phyloP scores from a whole-genome alignment of 2,113 vertebrate genomes.

The Sturnira hondurensis region DNA sequence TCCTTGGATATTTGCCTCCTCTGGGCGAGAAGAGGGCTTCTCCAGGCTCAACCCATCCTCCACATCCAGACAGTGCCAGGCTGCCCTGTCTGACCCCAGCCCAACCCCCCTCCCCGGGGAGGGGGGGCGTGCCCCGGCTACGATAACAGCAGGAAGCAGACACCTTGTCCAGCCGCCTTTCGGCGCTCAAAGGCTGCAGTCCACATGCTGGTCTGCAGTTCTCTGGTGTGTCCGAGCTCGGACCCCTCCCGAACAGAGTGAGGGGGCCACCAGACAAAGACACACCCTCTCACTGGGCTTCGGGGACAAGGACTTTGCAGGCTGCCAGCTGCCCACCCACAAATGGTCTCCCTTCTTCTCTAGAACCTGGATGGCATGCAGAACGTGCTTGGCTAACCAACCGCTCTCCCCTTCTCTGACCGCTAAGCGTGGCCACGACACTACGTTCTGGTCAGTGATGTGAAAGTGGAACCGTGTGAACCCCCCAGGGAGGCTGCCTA shows the following conservation, averaged over 20 bases:
- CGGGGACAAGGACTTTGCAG: background rate
- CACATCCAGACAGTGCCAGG: background rate
- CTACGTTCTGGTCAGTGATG: background rate
- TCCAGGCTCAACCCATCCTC: background rate
- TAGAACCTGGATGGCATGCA: background rate
- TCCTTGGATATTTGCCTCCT: background rate
- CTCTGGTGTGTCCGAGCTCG: background rate
- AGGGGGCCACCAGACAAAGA: background rate
- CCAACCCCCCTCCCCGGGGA: no score
- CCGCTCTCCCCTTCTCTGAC: background rate
- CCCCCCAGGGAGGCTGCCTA: background rate
- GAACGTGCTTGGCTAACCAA: no score
- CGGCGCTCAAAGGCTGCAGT: accelerated
- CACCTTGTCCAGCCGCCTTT: background rate
- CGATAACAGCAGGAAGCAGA: no score
- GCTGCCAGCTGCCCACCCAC: background rate
- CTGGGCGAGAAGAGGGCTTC: background rate
- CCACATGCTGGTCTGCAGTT: no score
- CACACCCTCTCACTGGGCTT: background rate
- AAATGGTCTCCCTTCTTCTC: background rate
- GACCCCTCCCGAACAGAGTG: background rate
- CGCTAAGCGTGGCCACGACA: background rate
- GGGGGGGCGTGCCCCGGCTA: no score
- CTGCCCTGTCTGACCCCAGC: background rate
- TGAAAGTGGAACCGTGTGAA: background rate